phyloP scores from a whole-genome alignment of 2,797 vertebrate species.

The Varecia variegata region DNA sequence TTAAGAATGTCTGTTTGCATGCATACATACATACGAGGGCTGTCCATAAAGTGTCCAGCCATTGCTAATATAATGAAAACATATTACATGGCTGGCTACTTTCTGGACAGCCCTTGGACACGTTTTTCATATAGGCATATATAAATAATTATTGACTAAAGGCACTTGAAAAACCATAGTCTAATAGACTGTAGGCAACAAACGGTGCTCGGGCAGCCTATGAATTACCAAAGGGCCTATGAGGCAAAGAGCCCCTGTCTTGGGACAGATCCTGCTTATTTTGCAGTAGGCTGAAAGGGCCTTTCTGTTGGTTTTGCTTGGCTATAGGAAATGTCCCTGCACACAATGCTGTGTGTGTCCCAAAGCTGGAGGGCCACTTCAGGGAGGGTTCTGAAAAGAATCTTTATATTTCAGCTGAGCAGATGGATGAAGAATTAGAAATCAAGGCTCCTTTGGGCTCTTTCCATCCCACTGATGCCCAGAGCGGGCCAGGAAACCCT shows the following conservation, averaged over 20 bases:
- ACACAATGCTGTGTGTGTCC: constrained; percentile 65
- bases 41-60: too few relatives aligned
- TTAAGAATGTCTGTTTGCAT: background rate
- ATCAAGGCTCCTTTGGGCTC: constrained; percentile 23
- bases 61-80: too few relatives aligned
- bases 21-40: background rate
- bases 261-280: constrained; percentile 57
- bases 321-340: constrained; percentile 15
- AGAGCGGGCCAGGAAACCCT: background rate
- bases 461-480: background rate
- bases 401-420: constrained; percentile 42
- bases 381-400: constrained; percentile 59
- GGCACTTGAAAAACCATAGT: background rate
- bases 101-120: too few relatives aligned
- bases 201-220: background rate
- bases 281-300: constrained; percentile 60
- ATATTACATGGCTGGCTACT: too few relatives aligned
- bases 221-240: background rate
- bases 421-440: background rate
- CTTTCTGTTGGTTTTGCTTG: constrained; percentile 59
- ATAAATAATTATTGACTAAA: background rate
- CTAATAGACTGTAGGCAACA: background rate
- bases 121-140: background rate
- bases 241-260: background rate
- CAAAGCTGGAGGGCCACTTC: background rate